Evolutionary conservation across 2,888 invertebrate genomes (phyloP), one percentile per base, ranked within the genome.

Genomic region (Atrina japonica): DNA sequence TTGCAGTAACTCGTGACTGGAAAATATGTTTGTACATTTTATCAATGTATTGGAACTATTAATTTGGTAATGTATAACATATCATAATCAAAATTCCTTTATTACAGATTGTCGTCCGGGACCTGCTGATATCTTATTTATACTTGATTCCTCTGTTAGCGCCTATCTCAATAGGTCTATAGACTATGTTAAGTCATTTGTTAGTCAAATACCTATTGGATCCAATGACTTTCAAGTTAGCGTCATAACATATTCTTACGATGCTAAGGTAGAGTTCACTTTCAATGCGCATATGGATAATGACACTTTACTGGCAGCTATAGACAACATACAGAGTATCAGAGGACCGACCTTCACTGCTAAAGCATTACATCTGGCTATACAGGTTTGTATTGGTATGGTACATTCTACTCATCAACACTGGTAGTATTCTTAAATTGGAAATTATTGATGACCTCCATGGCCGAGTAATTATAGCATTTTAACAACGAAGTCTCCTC

Each of bases 101-200:
- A n/a, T n/a, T n/a, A n/a, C 30, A 70, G 70, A 70, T 25, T 70
- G 70, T 41, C n/a, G 70, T 55, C 70, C 70, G 1, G 70, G 70
- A 2, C 66, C 70, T 16, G 70, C 47, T 9, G 70, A 70, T 35
- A 27, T 70, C 11, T 29, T 66, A 2, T 66, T 70, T 29, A 30
- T 66, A 7, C 18, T 68, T 14, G 68, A 68, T 47, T 47, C 35
- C 11, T 68, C 68, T 9, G 18, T 6, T 5, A 66, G 66, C 18
- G 47, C 16, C 14, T n/a, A 25, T 25, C 16, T 47, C 11, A 60
- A 55, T 23, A 49, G 41, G 45, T 52, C 55, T 14, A 29, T 61
- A 6, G 66, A 55, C n/a, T 65, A 47, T 29, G 35, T 70, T 6
- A 21, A 35, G 3, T 2, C 45, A 3, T 49, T 70, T 18, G 21